Percentiles rank a stretch among this genome's conserved stretches.
Conservation (phyloP, 2,888 invertebrate genomes). For the Blera fallax region DNA sequence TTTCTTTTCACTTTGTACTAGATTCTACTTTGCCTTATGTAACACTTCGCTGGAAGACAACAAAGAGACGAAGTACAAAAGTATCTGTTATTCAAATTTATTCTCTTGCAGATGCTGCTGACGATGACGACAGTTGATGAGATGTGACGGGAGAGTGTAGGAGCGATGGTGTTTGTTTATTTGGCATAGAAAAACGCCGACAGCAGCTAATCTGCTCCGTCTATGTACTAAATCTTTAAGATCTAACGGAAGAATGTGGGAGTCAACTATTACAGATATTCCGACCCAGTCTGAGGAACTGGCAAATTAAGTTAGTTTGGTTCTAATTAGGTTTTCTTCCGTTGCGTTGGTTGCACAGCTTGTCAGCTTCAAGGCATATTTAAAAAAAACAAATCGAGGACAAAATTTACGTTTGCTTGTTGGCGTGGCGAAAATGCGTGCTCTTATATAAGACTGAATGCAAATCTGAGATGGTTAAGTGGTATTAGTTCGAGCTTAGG, state of each 20-base stretch:
- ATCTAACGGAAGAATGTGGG: slow-evolving; percentile 66
- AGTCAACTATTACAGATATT: slow-evolving; percentile 41
- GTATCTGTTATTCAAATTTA: slow-evolving; percentile 39
- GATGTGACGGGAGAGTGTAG: slow-evolving; percentile 40
- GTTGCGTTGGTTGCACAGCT: slow-evolving; percentile 37
- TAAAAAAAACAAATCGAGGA: slow-evolving; percentile 38
- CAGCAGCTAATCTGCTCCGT: slow-evolving; percentile 56
- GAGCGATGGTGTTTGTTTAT: slow-evolving; percentile 26
- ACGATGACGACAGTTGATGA: slow-evolving; percentile 20
- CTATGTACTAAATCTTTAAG: background rate
- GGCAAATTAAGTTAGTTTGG: slow-evolving; percentile 20
- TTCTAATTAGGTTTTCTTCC: slow-evolving; percentile 67
- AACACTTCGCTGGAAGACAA: background rate
- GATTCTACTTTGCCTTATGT: slow-evolving; percentile 2
- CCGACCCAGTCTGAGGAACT: slow-evolving; percentile 13
- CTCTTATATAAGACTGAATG: too few species aligned
- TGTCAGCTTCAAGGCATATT: background rate
- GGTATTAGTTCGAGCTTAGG: too few species aligned
- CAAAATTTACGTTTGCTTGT: slow-evolving; percentile 29
- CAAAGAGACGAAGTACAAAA: background rate
- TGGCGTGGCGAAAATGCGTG: too few species aligned
- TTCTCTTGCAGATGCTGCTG: slow-evolving; percentile 13
- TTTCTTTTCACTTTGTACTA: background rate
- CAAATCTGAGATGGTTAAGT: too few species aligned
- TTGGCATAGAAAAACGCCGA: slow-evolving; percentile 2